Evolutionary conservation across 2,888 invertebrate species (phyloP).

Genomic region (Hypselothyrea guttata): DNA sequence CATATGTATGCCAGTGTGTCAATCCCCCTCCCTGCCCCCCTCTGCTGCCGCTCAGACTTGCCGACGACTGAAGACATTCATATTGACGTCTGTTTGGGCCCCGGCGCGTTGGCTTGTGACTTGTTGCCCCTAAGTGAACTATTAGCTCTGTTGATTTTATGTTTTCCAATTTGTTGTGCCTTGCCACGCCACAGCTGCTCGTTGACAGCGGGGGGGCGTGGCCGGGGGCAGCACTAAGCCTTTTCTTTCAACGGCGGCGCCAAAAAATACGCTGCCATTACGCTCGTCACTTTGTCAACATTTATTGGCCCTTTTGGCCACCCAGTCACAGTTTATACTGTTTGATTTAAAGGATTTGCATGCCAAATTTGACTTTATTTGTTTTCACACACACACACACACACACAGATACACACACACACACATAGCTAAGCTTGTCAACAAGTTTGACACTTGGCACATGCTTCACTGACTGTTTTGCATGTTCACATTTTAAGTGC

Average conservation of each 20-base stretch:
- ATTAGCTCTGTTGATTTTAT: constrained; percentile 76
- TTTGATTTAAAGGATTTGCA: constrained; percentile 76
- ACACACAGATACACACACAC: constrained; percentile 27
- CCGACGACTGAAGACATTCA: background rate
- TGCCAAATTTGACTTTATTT: constrained; percentile 76
- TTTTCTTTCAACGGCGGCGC: constrained; percentile 10
- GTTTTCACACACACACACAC: constrained; percentile 44
- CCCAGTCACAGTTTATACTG: constrained; percentile 56
- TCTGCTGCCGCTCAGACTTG: background rate
- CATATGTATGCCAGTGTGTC: constrained; percentile 74
- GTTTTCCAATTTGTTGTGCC: constrained; percentile 74
- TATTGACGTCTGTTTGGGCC: constrained; percentile 1
- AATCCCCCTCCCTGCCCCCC: constrained; percentile 8
- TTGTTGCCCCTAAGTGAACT: constrained; percentile 69
- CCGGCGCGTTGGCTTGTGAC: constrained; percentile 15
- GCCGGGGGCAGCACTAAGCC: constrained; percentile 5
- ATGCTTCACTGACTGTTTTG: constrained; percentile 49
- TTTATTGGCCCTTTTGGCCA: constrained; percentile 59
- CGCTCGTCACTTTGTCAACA: constrained; percentile 54
- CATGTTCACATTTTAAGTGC: constrained; percentile 63
- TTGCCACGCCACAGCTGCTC: constrained; percentile 47
- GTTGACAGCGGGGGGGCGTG: background rate
- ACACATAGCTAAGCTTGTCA: constrained; percentile 17
- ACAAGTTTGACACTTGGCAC: constrained; percentile 43
- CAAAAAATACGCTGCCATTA: constrained; percentile 58